These are phyloP conservation scores for Pollicipes pollicipes DNA, from an alignment of 1,140 invertebrate genomes.

Conservation along the genomic window DNA sequence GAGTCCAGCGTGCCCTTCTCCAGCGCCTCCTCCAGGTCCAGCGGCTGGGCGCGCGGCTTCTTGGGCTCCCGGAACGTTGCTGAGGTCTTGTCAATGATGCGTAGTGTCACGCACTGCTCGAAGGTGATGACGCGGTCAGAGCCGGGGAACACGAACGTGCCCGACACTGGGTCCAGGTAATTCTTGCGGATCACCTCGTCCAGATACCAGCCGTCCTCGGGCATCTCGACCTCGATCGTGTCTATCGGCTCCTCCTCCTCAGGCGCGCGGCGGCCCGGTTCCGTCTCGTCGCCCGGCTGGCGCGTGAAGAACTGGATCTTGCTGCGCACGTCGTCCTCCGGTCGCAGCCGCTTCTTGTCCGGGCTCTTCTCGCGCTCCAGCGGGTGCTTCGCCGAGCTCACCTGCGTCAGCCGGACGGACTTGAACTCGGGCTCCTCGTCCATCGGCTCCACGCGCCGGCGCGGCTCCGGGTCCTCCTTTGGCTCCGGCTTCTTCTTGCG, in stretches of 20 bases:
- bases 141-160: constrained; percentile 68
- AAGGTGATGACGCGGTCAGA: constrained; percentile 69
- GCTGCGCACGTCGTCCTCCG: neutral
- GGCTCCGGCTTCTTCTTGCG: neutral
- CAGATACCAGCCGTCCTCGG: constrained; percentile 59
- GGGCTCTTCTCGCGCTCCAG: neutral
- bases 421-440: neutral
- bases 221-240: constrained; percentile 14
- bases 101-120: constrained; percentile 64
- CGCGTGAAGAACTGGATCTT: neutral
- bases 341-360: neutral
- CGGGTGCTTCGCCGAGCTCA: neutral
- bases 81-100: constrained; percentile 65
- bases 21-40: constrained; percentile 51
- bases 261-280: neutral
- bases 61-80: constrained; percentile 55
- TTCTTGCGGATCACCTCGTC: constrained; percentile 53
- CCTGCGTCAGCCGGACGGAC: neutral
- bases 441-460: neutral
- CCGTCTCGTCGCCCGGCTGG: neutral
- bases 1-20: constrained; percentile 57
- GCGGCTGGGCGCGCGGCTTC: constrained; percentile 36
- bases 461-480: neutral
- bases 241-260: neutral
- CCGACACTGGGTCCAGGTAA: constrained; percentile 58